These are phyloP conservation scores for Cotesia glomerata DNA, from an alignment of 1,140 invertebrate genomes.

Conservation along the genomic window DNA sequence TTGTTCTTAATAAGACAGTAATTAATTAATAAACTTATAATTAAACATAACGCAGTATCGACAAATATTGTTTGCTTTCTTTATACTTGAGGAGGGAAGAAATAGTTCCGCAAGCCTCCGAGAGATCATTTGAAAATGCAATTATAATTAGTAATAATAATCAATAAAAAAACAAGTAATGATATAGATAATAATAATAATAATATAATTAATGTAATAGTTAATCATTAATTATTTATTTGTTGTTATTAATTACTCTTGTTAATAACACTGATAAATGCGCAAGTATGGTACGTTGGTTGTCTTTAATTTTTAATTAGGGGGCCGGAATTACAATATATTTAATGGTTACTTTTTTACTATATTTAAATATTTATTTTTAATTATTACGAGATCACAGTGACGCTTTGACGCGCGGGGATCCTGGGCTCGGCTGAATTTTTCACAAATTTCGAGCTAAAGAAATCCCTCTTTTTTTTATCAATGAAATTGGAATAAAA, in stretches of 20 bases:
- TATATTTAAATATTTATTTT: slow-evolving; percentile 60
- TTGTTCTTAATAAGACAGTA: slow-evolving; percentile 25
- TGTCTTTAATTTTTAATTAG: slow-evolving; percentile 19
- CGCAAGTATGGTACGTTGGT: slow-evolving; percentile 30
- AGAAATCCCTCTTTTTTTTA: slow-evolving; percentile 22
- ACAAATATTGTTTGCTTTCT: slow-evolving; percentile 46
- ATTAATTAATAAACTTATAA: slow-evolving; percentile 25
- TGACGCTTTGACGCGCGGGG: slow-evolving; percentile 64
- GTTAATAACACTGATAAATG: slow-evolving; percentile 37
- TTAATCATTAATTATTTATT: slow-evolving; percentile 50
- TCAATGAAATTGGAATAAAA: slow-evolving; percentile 14
- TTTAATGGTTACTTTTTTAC: slow-evolving; percentile 58
- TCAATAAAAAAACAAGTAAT: slow-evolving; percentile 13
- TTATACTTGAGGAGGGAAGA: slow-evolving; percentile 11
- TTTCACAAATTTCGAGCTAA: slow-evolving; percentile 30
- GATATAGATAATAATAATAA: slow-evolving; percentile 25
- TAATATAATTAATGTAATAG: slow-evolving; percentile 41
- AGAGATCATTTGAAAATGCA: slow-evolving; percentile 61
- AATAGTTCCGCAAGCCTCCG: slow-evolving; percentile 42
- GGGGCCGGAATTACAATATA: slow-evolving; percentile 55
- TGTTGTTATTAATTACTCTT: slow-evolving; percentile 25
- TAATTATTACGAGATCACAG: slow-evolving; percentile 65
- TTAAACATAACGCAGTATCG: slow-evolving; percentile 43
- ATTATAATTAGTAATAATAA: slow-evolving; percentile 42
- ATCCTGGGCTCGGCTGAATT: slow-evolving; percentile 57